A percentile compares a stretch with the other conserved stretches of the same genome.
These are phyloP conservation scores for Macroramphosus scolopax DNA, from an alignment of 2,797 vertebrate species.

Conservation along the genomic window DNA sequence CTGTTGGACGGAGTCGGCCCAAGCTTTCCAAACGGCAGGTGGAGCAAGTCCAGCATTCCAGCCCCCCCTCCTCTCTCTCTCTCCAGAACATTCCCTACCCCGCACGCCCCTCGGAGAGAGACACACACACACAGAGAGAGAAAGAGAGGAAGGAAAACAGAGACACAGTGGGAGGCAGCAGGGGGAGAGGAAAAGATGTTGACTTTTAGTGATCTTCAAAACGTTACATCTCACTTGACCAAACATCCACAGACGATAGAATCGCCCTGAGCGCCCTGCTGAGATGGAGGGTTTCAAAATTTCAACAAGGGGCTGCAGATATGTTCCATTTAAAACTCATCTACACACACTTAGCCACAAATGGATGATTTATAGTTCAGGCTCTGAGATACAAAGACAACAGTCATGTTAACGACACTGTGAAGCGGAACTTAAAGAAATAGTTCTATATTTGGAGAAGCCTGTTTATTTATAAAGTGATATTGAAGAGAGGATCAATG, in stretches of 20 bases:
- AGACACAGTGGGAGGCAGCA: slow-evolving; percentile 63
- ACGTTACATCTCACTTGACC: slow-evolving; percentile 68
- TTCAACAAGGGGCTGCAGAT: slow-evolving; percentile 5
- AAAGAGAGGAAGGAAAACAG: slow-evolving; percentile 66
- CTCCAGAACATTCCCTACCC: slow-evolving; percentile 72
- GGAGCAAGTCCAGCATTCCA: slow-evolving; percentile 76
- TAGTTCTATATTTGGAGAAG: no score
- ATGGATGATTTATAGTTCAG: slow-evolving; percentile 2
- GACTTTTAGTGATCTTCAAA: slow-evolving; percentile 71
- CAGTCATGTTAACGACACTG: no score
- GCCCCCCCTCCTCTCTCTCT: slow-evolving; percentile 44
- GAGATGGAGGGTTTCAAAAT: slow-evolving; percentile 15
- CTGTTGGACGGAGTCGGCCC: slow-evolving; percentile 60
- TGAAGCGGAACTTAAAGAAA: no score
- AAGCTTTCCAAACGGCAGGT: slow-evolving; percentile 73
- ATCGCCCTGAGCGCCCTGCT: slow-evolving; percentile 17
- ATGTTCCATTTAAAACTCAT: not conserved
- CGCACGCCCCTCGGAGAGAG: slow-evolving; percentile 59
- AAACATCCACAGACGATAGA: slow-evolving; percentile 55
- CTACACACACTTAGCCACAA: no score
- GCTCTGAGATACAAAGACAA: not conserved
- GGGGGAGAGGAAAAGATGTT: slow-evolving; percentile 66
- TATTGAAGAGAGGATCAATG: no score
- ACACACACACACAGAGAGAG: slow-evolving; percentile 61
- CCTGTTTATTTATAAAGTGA: no score